Percentiles rank a stretch among this genome's conserved stretches.
phyloP scores from a whole-genome alignment of 2,797 vertebrate genomes.

The Holocentrus rufus region DNA sequence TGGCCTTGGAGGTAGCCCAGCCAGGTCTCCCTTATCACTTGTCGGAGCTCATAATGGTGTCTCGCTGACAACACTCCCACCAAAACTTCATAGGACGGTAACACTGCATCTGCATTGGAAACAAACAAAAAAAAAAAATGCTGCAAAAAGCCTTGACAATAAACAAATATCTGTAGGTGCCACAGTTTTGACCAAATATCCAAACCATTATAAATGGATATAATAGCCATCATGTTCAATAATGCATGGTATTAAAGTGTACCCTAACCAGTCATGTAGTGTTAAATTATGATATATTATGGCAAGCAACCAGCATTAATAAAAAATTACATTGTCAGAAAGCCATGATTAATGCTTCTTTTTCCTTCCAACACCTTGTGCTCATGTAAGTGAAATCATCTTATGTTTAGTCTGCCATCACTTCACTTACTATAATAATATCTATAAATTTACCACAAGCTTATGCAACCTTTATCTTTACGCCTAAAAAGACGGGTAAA shows the following conservation, averaged over 20 bases:
- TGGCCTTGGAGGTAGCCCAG: constrained; percentile 88
- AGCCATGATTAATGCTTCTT: not conserved
- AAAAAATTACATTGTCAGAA: constrained; percentile 1
- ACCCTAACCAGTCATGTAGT: not conserved
- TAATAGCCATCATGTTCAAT: not conserved
- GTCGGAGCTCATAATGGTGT: constrained; percentile 89
- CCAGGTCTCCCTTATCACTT: constrained; percentile 93
- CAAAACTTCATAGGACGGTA: constrained; percentile 85
- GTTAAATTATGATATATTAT: not conserved
- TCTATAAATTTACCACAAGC: not conserved
- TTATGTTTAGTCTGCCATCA: constrained; percentile 5
- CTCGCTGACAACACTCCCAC: constrained; percentile 95
- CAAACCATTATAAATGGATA: not conserved
- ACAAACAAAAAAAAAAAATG: too few species aligned
- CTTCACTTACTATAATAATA: not conserved
- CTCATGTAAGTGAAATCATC: too few species aligned
- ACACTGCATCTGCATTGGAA: constrained; percentile 65
- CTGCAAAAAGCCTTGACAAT: constrained; percentile 2
- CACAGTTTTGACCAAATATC: too few species aligned
- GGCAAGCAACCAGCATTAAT: not conserved
- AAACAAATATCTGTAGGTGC: not conserved
- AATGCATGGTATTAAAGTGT: too few species aligned
- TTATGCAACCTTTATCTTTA: constrained; percentile 4
- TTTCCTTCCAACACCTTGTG: not conserved
- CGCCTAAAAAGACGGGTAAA: constrained; percentile 36